A percentile compares a stretch with the other conserved stretches of the same genome.
Conservation (phyloP, 2,113 vertebrate species). For the Rhipidura dahli region DNA sequence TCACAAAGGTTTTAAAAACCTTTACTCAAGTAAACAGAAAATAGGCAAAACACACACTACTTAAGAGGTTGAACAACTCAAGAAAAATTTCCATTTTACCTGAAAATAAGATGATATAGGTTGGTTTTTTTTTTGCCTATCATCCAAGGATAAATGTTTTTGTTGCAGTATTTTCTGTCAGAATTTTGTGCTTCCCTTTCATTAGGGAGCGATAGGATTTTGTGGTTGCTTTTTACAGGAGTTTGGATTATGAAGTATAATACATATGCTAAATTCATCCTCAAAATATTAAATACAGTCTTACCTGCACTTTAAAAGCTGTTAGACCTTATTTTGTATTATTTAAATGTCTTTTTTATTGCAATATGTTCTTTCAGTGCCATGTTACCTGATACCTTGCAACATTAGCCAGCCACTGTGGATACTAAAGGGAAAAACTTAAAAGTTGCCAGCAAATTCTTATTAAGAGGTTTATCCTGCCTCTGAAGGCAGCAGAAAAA, state of each 20-base stretch:
- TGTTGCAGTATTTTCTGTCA: slow-evolving; percentile 2
- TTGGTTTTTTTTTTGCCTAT: neutral
- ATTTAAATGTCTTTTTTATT: neutral
- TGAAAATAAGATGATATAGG: neutral
- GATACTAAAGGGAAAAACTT: neutral
- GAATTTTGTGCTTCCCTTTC: neutral
- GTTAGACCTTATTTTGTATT: neutral
- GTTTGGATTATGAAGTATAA: neutral
- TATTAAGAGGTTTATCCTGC: neutral
- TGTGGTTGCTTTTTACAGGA: neutral
- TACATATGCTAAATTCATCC: neutral
- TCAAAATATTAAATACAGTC: neutral
- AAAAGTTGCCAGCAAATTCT: neutral
- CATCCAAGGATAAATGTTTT: neutral
- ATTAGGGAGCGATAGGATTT: neutral
- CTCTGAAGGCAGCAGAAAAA: neutral
- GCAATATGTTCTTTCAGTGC: neutral
- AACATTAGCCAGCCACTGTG: neutral
- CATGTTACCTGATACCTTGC: neutral
- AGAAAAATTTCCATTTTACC: neutral
- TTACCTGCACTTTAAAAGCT: neutral
- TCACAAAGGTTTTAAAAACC: slow-evolving; percentile 33
- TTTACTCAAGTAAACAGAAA: slow-evolving; percentile 56
- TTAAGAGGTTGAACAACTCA: neutral
- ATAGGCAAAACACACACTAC: neutral